Percentiles rank a stretch among this genome's conserved stretches.
Conservation (phyloP, 2,113 vertebrate species). For the Nothoprocta perdicaria region DNA sequence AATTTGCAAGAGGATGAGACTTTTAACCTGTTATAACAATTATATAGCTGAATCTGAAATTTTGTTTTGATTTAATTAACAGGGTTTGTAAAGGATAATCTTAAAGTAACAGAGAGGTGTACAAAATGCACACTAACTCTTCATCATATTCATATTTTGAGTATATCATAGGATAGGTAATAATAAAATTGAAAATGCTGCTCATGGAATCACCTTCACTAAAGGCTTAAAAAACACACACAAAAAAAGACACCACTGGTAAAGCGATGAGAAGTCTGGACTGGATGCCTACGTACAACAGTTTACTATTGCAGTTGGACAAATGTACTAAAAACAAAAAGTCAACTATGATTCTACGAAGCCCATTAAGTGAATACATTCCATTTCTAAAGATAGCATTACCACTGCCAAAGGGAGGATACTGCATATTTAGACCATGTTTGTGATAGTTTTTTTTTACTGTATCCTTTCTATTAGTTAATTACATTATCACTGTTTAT, state of each 20-base stretch:
- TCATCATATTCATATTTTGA: background rate
- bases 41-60: background rate
- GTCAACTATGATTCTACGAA: conserved; percentile 26
- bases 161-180: background rate
- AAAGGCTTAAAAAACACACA: background rate
- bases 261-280: conserved; percentile 2
- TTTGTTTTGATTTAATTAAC: background rate
- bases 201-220: background rate
- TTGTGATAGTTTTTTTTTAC: conserved; percentile 40
- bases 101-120: background rate
- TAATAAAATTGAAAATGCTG: conserved; percentile 9
- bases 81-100: background rate
- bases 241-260: background rate
- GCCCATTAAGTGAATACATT: conserved; percentile 46
- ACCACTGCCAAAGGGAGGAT: conserved; percentile 75
- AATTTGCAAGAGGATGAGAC: background rate
- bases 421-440: conserved; percentile 73
- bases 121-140: conserved; percentile 25
- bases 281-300: background rate
- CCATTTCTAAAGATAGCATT: conserved; percentile 47
- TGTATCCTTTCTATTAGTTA: conserved; percentile 67
- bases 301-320: background rate
- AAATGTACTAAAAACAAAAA: conserved; percentile 7
- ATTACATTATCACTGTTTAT: conserved; percentile 73
- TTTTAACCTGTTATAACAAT: background rate